These are phyloP conservation scores for Etheostoma perlongum DNA, from an alignment of 2,797 vertebrate genomes.

Conservation along the genomic window DNA sequence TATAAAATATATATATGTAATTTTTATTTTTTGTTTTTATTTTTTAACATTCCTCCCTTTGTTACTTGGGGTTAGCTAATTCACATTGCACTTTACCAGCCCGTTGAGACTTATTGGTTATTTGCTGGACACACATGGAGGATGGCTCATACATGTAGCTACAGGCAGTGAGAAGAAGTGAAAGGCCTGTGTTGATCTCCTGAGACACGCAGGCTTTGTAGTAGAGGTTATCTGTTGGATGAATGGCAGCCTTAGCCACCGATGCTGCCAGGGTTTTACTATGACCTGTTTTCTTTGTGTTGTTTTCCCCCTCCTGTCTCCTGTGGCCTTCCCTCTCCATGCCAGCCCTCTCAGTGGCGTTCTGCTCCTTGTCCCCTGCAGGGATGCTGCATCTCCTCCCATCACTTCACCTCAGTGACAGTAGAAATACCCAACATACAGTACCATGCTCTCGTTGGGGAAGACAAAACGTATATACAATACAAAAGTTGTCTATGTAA, in stretches of 20 bases:
- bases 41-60: neutral
- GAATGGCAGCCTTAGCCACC: constrained; percentile 54
- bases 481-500: too few relatives aligned
- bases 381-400: constrained; percentile 30
- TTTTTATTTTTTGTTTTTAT: too few relatives aligned
- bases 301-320: constrained; percentile 50
- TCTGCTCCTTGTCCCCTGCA: constrained; percentile 17
- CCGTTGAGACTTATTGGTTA: constrained; percentile 8
- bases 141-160: constrained; percentile 34
- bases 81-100: too few relatives aligned
- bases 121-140: constrained; percentile 45
- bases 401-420: constrained; percentile 23
- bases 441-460: too few relatives aligned
- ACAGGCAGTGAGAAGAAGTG: constrained; percentile 38
- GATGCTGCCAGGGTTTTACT: constrained; percentile 46
- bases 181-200: constrained; percentile 31
- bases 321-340: constrained; percentile 46
- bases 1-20: too few relatives aligned
- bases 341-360: constrained; percentile 27
- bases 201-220: constrained; percentile 31
- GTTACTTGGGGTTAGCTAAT: neutral
- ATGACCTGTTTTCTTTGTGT: constrained; percentile 52
- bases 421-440: neutral
- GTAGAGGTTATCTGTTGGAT: constrained; percentile 61
- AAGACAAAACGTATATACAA: too few relatives aligned